These are phyloP conservation scores for Halocaridina rubra DNA, from an alignment of 2,888 invertebrate species.

Conservation along the genomic window DNA sequence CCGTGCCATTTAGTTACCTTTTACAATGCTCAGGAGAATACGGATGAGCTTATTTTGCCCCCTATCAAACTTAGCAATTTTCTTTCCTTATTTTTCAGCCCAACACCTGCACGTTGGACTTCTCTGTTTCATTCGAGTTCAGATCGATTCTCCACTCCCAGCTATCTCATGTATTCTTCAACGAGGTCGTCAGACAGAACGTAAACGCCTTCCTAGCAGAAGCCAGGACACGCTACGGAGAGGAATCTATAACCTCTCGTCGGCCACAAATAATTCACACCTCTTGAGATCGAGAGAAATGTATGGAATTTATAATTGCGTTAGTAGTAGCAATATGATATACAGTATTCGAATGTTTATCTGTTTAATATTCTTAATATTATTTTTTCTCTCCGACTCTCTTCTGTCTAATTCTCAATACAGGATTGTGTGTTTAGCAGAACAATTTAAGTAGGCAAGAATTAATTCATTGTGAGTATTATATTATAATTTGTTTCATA, in stretches of 20 bases:
- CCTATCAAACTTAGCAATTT: background rate
- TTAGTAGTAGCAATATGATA: background rate
- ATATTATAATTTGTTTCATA: too few species aligned
- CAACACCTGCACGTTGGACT: constrained; percentile 89
- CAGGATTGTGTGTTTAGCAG: too few species aligned
- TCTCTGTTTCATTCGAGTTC: constrained; percentile 92
- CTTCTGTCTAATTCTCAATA: too few species aligned
- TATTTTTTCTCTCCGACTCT: too few species aligned
- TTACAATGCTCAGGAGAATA: background rate
- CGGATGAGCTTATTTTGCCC: too few species aligned
- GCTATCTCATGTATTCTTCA: constrained; percentile 92
- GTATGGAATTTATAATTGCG: background rate
- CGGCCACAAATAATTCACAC: constrained; percentile 25
- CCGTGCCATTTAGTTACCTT: background rate
- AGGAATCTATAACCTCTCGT: constrained; percentile 42
- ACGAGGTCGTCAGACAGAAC: constrained; percentile 95
- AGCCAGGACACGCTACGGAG: constrained; percentile 82
- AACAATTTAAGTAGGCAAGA: too few species aligned
- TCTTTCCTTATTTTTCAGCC: constrained; percentile 67
- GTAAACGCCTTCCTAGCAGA: constrained; percentile 91
- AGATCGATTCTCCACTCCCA: constrained; percentile 88
- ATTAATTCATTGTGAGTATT: too few species aligned
- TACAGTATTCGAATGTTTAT: background rate
- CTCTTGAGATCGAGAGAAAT: background rate
- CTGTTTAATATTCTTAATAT: background rate